These are phyloP conservation scores for Chinchilla lanigera DNA, from an alignment of 2,113 vertebrate genomes.

Conservation along the genomic window DNA sequence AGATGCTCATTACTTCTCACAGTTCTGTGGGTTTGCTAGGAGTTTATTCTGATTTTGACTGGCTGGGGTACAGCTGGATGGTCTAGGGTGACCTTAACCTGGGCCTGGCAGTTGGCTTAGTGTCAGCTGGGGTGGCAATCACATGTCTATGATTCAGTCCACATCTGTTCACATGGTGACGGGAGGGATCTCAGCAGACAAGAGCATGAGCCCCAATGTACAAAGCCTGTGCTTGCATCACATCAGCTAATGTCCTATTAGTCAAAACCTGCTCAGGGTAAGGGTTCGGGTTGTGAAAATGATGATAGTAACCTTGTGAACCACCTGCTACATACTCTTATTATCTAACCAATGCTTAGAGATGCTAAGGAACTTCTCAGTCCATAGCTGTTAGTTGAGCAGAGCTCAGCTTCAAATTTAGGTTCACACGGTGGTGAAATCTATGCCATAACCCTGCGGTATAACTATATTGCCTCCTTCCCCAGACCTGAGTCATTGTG, in stretches of 20 bases:
- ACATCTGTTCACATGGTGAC: background rate
- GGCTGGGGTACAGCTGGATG: background rate
- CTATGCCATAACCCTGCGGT: no score
- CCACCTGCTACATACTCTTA: no score
- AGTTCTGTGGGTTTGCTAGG: background rate
- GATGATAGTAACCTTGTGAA: background rate
- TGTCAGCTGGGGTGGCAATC: background rate
- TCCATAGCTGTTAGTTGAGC: background rate
- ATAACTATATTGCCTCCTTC: background rate
- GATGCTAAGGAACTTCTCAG: background rate
- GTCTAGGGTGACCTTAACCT: background rate
- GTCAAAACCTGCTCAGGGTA: background rate
- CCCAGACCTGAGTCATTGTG: background rate
- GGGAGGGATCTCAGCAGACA: background rate
- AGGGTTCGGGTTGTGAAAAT: background rate
- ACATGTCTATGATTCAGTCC: background rate
- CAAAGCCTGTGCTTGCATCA: background rate
- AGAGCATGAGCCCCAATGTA: background rate
- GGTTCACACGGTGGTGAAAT: background rate
- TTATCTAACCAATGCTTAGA: background rate
- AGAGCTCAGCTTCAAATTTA: background rate
- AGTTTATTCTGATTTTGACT: background rate
- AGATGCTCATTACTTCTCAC: background rate
- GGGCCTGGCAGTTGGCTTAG: background rate
- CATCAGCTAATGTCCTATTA: background rate